Conservation (phyloP, 2,888 invertebrate species). For the Yponomeuta malinellus region DNA sequence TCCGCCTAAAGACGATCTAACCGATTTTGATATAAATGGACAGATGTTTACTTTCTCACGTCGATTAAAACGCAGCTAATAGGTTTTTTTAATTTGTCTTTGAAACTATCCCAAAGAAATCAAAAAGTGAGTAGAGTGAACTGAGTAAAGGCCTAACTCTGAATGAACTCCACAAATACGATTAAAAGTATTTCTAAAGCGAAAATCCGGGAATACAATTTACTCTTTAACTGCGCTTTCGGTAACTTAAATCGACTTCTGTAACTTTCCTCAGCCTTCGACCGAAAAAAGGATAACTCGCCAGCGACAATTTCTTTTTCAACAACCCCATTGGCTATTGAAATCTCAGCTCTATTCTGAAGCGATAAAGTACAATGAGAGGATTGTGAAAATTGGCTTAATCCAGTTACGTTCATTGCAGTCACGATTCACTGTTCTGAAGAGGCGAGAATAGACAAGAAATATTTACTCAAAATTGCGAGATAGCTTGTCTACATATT, state of each 20-base stretch:
- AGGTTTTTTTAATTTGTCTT: no score
- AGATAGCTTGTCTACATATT: no score
- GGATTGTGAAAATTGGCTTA: not conserved
- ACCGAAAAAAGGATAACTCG: slow-evolving; percentile 54
- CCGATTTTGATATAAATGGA: no score
- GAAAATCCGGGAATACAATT: slow-evolving; percentile 19
- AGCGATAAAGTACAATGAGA: not conserved
- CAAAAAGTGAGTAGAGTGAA: no score
- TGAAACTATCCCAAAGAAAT: no score
- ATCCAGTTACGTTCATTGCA: not conserved
- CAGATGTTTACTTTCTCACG: no score
- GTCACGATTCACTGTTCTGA: not conserved
- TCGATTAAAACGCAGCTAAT: no score
- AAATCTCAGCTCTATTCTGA: not conserved
- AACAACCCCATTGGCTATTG: slow-evolving; percentile 4
- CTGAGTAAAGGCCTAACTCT: slow-evolving; percentile 18
- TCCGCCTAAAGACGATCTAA: no score
- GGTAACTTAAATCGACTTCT: slow-evolving; percentile 69
- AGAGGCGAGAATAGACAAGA: not conserved
- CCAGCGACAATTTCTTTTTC: slow-evolving; percentile 26
- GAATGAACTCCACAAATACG: slow-evolving; percentile 1
- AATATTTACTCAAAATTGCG: not conserved
- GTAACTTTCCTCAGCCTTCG: slow-evolving; percentile 48
- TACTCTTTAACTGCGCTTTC: slow-evolving; percentile 27
- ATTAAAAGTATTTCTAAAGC: slow-evolving; percentile 6